Evolutionary conservation across 2,113 vertebrate species (phyloP), one percentile per base, ranked within the genome.

Genomic region (Anarrhichthys ocellatus): DNA sequence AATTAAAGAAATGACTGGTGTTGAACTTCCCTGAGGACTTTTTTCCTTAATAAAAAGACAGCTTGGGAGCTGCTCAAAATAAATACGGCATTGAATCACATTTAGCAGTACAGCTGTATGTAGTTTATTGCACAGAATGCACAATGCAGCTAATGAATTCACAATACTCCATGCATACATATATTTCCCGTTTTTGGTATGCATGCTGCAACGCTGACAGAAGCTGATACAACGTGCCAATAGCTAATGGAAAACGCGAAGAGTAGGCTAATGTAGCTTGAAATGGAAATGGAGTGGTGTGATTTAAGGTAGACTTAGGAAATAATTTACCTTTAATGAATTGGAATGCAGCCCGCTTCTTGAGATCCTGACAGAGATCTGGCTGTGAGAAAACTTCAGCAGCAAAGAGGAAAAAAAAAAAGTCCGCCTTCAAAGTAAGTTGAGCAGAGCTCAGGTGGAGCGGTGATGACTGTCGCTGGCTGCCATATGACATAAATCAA

Each of bases 281-380:
- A 78, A 83, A 75, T 24, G 81, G 50, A 78, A 85, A 82, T 14
- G 34, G 50, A 80, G 52, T 58, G 78, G 18, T 76, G 58, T 62
- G 80, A 85, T 78, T 86, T 88, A 88, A 90, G 80, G 85, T 48
- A 71, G 81, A 70, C 87, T 83, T 77, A 70, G 73, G 84, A 91
- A 75, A 79, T 81, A 36, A 85, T 90, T 89, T 92, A 93, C 92
- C 91, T 93, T 90, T 54, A 92, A 90, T 87, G 84, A 89, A 76
- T 61, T 83, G 80, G 84, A 89, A 34, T 10, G 61, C 42, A 74
- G 89, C 84, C 88, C 73, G 64, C 69, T 84, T 61, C 66, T 83
- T 10, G 40, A 69, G 72, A 59, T 89, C 76, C 64, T 83, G 78
- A 80, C 62, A 83, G 46, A 83, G 79, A 86, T 71, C 76, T 86